Percentiles rank a stretch among this genome's conserved stretches.
Conservation (phyloP, 2,113 vertebrate species). For the Synodontis membranacea region DNA sequence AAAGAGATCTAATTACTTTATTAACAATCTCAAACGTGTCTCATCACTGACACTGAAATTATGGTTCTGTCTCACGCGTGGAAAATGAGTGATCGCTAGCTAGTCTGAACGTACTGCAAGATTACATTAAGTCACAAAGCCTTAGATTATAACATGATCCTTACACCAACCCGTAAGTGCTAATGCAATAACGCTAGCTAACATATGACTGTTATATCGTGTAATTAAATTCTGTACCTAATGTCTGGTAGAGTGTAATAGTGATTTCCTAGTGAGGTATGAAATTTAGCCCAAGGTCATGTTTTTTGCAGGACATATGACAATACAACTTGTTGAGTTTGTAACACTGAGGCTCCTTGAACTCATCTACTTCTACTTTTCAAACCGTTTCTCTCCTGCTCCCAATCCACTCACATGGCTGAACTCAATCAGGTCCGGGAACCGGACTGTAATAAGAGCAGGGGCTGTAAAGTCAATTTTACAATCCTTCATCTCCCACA, state of each 20-base stretch:
- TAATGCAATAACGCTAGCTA: background rate
- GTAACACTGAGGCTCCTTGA: background rate
- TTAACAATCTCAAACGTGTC: background rate
- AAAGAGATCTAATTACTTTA: background rate
- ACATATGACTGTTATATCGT: background rate
- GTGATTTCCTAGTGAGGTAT: background rate
- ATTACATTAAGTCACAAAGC: background rate
- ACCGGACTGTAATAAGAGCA: constrained; percentile 1
- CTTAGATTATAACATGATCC: background rate
- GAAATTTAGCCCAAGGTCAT: background rate
- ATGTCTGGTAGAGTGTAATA: background rate
- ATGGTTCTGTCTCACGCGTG: background rate
- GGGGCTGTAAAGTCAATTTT: background rate
- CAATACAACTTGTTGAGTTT: background rate
- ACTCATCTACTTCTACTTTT: constrained; percentile 1
- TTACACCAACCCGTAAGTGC: background rate
- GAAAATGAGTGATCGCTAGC: background rate
- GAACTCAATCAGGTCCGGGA: background rate
- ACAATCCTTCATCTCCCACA: background rate
- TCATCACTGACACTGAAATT: background rate
- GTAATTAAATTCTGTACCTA: background rate
- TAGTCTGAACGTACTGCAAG: background rate
- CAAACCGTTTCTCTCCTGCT: background rate
- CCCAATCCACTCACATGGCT: background rate
- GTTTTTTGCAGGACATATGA: background rate